Base-by-base conservation (phyloP, 2,888 invertebrate genomes). In the Melanchra persicariae region DNA sequence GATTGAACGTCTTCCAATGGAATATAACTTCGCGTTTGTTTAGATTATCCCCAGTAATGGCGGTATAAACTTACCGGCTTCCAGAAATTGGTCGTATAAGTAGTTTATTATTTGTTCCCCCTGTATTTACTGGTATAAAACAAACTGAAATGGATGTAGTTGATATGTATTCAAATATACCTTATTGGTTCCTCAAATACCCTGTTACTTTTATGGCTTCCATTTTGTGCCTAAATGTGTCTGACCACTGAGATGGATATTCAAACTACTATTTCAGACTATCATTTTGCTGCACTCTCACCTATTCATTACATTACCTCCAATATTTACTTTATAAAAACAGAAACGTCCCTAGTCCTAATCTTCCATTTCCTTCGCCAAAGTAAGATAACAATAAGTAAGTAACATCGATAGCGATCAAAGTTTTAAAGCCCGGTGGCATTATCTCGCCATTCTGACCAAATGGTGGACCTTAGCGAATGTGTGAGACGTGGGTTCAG, bases 21-120 rank as follows among this genome's bases (percentile, higher is more conserved):
- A 86, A 89, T 89, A 89, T 88, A n/a, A 89, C 87, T 87, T 86
- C 88, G 82, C 90, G 88, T 93, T 91, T 90, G 88, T 92, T 90
- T 88, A 89, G 90, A 91, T 92, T 90, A 92, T 91, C 91, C 89
- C 76, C 77, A 72, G 87, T 88, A 88, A 91, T 86, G 82, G 83
- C 80, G 74, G 70, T 82, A 88, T 90, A 87, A 89, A 87, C 82
- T 87, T 83, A 85, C 80, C 73, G 79, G 78, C 67, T 84, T 74
- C 82, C 72, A 81, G 81, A 82, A 86, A 86, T 87, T 84, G 82
- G 75, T 84, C 77, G 78, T 84, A 77, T 80, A 81, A 75, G 84
- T 76, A 77, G 68, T 79, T 84, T 85, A 81, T 87, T 88, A 85
- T 86, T 83, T 82, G 80, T 78, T 76, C 6, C 60, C 54, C 54